A percentile compares a stretch with the other conserved stretches of the same genome.
Conservation (phyloP, 2,888 invertebrate genomes). For the Cryptus armator region DNA sequence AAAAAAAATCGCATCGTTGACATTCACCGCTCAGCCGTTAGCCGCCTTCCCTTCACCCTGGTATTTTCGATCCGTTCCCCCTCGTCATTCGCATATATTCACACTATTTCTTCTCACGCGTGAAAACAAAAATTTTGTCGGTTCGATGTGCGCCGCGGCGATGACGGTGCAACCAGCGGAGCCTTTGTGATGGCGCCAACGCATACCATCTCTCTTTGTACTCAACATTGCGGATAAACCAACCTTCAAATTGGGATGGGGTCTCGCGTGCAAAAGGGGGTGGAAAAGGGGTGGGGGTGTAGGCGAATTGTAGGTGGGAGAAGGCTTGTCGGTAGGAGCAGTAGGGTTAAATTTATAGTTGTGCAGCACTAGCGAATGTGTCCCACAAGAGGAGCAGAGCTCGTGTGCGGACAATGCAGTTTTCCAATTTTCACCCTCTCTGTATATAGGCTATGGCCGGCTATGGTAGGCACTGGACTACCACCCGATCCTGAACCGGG, state of each 20-base stretch:
- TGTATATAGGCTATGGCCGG: conserved; percentile 32
- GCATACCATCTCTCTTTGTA: conserved; percentile 45
- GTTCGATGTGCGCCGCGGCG: neutral
- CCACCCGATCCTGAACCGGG: conserved; percentile 23
- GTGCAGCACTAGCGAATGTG: conserved; percentile 65
- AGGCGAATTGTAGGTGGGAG: conserved; percentile 6
- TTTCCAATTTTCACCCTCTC: conserved; percentile 79
- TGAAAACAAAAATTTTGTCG: neutral
- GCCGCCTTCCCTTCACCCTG: too few species aligned
- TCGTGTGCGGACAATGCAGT: conserved; percentile 76
- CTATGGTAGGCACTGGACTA: neutral
- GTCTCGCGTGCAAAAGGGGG: conserved; percentile 20
- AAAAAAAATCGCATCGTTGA: neutral
- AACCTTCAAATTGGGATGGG: conserved; percentile 67
- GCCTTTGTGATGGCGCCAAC: conserved; percentile 39
- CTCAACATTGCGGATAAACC: conserved; percentile 65
- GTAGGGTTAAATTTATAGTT: conserved; percentile 72
- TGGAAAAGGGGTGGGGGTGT: neutral
- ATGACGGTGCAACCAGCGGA: conserved; percentile 6
- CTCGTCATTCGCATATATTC: neutral
- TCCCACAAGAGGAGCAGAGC: conserved; percentile 70
- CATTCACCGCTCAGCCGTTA: neutral
- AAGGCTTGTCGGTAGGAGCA: conserved; percentile 15
- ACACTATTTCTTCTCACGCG: neutral
- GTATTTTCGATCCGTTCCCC: neutral